These are phyloP conservation scores for Chrysolina oricalcia DNA, from an alignment of 2,888 invertebrate species.

Conservation along the genomic window DNA sequence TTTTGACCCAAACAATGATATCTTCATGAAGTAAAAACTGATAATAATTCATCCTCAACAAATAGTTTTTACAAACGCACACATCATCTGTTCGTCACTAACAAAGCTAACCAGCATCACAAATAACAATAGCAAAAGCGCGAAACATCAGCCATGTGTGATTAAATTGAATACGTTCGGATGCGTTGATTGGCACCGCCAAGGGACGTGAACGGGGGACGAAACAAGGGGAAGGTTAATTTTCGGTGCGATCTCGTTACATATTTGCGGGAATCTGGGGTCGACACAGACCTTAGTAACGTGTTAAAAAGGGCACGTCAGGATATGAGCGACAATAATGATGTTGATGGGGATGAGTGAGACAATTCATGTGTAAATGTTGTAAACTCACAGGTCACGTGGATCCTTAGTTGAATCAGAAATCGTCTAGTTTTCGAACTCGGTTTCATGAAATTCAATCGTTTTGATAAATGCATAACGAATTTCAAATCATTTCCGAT, in stretches of 20 bases:
- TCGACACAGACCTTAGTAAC: conserved; percentile 53
- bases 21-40: not conserved
- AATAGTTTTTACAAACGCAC: not conserved
- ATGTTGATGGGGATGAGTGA: conserved; percentile 17
- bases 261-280: conserved; percentile 54
- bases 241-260: conserved; percentile 57
- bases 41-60: not conserved
- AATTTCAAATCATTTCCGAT: too few species aligned
- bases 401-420: too few species aligned
- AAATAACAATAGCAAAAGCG: conserved; percentile 48
- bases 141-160: conserved; percentile 51
- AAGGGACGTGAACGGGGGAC: conserved; percentile 45
- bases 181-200: conserved; percentile 56
- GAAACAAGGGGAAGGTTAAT: conserved; percentile 59
- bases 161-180: conserved; percentile 51
- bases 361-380: too few species aligned
- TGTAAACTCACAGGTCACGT: too few species aligned
- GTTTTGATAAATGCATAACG: too few species aligned
- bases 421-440: too few species aligned
- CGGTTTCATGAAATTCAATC: too few species aligned
- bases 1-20: too few species aligned
- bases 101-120: conserved; percentile 34
- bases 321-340: conserved; percentile 48
- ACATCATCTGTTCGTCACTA: not conserved
- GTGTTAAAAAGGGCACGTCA: conserved; percentile 55